Evolutionary conservation across 2,797 vertebrate genomes (phyloP), one percentile per base, ranked within the genome.

Genomic region (Arctocebus calabarensis): DNA sequence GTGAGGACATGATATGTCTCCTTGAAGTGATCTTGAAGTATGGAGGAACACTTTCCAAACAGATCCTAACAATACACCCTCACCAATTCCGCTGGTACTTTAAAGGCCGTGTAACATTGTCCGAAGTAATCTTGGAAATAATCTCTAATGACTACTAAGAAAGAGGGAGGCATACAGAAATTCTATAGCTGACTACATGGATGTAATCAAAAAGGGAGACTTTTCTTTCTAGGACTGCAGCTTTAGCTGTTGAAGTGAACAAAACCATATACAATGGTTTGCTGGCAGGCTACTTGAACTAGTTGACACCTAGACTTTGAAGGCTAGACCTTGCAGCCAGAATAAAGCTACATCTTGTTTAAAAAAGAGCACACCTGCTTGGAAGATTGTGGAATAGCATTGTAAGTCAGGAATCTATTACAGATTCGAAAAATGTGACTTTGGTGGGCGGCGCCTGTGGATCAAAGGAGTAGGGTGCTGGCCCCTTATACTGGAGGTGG

Each of bases 221-320:
- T 90, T 92, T 88, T 85, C 59, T 27, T 43, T 57, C 13, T 78
- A 88, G 34, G 29, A 45, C n/a, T 85, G 64, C 4, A 79, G n/a
- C 23, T 88, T 73, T 84, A 79, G 23, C 7, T 82, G 1, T 48
- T 83, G 52, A 45, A 88, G 25, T 43, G 27, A 90, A n/a, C 17
- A 78, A 66, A 62, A 62, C 25, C 16, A 6, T 74, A 27, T 88
- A 92, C 27, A 84, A 77, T 74, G 84, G 32, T 68, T 95, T 94
- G 77, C 84, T 66, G 43, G 17, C 52, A 84, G 43, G 79, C 45
- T n/a, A 45, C 66, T 7, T 94, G 75, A 91, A 74, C 40, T 57
- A 79, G 82, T 45, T 84, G 61, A 79, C 84, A 87, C 78, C 37
- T 83, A 73, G 25, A 79, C 59, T 84, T 74, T 92, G 95, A 97